A percentile compares a stretch with the other conserved stretches of the same genome.
Evolutionary conservation across 2,797 vertebrate species (phyloP).

Genomic region (Oreochromis grahami): DNA sequence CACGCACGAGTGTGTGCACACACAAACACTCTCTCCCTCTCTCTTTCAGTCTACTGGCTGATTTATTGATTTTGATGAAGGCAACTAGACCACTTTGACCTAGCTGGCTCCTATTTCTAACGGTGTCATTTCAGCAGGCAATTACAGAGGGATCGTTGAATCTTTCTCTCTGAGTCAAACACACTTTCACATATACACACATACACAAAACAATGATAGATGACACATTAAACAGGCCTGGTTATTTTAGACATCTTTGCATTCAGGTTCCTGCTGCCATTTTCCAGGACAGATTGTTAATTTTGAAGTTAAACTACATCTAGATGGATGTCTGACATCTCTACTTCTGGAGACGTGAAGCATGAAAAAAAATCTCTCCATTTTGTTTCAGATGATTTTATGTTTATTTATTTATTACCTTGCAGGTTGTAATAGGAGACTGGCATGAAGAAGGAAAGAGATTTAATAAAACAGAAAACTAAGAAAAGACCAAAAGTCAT

Average conservation of each 20-base stretch:
- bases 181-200: neutral
- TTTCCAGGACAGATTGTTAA: constrained; percentile 4
- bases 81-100: constrained; percentile 42
- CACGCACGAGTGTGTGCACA: neutral
- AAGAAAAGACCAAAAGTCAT: neutral
- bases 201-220: constrained; percentile 33
- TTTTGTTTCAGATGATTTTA: neutral
- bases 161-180: constrained; percentile 4
- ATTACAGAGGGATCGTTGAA: constrained; percentile 51
- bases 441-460: neutral
- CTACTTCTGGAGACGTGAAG: neutral
- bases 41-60: constrained; percentile 29
- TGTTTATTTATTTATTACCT: neutral
- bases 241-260: constrained; percentile 27
- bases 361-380: neutral
- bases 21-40: neutral
- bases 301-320: constrained; percentile 17
- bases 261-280: neutral
- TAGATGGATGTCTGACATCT: neutral
- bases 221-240: constrained; percentile 13
- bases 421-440: neutral
- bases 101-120: constrained; percentile 36
- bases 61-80: constrained; percentile 70
- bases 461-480: neutral
- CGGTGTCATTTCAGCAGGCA: constrained; percentile 57